Conservation (phyloP, 2,797 vertebrate species). For the Glyptemys insculpta region DNA sequence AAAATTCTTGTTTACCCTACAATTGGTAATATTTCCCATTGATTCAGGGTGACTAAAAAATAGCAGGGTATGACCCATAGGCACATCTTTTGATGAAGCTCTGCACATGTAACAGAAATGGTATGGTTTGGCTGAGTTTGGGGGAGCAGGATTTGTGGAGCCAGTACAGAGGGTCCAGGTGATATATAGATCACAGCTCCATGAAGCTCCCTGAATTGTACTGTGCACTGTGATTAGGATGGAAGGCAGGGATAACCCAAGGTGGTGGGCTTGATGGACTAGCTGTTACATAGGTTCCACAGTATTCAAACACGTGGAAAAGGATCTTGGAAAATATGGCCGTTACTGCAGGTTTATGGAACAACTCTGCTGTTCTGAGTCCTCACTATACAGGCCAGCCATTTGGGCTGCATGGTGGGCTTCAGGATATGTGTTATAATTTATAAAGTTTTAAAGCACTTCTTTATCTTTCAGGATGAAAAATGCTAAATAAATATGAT, state of each 20-base stretch:
- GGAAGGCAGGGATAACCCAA: neutral
- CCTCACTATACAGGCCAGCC: neutral
- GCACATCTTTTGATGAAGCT: neutral
- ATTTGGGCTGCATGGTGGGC: neutral
- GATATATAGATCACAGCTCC: neutral
- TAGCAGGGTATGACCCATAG: neutral
- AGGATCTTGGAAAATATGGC: neutral
- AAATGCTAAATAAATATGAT: neutral
- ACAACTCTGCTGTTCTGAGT: fast-evolving
- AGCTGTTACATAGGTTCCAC: neutral
- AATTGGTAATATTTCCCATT: neutral
- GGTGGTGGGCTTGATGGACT: fast-evolving
- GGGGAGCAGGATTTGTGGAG: neutral
- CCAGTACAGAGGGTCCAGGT: neutral
- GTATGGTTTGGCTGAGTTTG: neutral
- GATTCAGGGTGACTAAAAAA: neutral
- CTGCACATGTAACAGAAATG: neutral
- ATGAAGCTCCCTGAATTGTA: neutral
- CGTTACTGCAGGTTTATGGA: neutral
- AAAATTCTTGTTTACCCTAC: neutral
- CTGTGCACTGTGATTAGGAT: neutral
- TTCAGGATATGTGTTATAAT: neutral
- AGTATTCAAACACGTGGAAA: neutral
- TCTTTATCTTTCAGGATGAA: neutral
- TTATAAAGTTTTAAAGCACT: neutral